A percentile compares a stretch with the other conserved stretches of the same genome.
Conservation (phyloP, 2,113 vertebrate species). For the Trematomus loennbergii region DNA sequence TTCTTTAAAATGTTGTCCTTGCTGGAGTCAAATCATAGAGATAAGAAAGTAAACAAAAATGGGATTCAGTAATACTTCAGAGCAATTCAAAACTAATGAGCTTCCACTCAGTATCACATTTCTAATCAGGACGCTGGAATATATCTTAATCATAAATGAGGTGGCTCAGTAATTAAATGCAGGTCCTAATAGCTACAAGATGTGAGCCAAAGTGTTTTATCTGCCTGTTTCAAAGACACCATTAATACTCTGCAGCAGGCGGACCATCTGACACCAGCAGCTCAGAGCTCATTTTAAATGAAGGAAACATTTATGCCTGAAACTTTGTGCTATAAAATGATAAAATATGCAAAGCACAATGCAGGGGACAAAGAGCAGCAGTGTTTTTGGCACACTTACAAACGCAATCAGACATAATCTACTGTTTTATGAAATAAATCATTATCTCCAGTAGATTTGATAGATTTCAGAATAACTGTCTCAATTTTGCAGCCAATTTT, state of each 20-base stretch:
- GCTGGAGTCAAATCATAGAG: background rate
- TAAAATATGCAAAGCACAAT: constrained; percentile 11
- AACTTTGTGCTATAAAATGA: constrained; percentile 19
- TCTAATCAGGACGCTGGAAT: background rate
- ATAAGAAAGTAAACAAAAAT: background rate
- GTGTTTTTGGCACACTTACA: background rate
- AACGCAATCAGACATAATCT: background rate
- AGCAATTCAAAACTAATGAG: background rate
- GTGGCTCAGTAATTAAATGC: constrained; percentile 16
- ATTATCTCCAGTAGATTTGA: constrained; percentile 3
- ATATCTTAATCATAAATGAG: constrained; percentile 5
- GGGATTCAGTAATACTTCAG: background rate
- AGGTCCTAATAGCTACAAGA: constrained; percentile 16
- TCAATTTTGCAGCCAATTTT: constrained; percentile 23
- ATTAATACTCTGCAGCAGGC: constrained; percentile 32
- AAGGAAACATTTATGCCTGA: constrained; percentile 9
- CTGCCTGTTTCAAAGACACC: constrained; percentile 29
- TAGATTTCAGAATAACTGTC: background rate
- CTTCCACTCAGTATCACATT: background rate
- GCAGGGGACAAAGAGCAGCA: background rate
- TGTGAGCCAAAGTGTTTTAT: constrained; percentile 23
- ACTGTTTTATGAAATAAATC: background rate
- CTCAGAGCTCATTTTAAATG: constrained; percentile 6
- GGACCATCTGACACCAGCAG: constrained; percentile 22
- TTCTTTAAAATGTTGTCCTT: background rate